These are phyloP conservation scores for Probaryconus sp. DNA, from an alignment of 1,140 invertebrate species.

Conservation along the genomic window DNA sequence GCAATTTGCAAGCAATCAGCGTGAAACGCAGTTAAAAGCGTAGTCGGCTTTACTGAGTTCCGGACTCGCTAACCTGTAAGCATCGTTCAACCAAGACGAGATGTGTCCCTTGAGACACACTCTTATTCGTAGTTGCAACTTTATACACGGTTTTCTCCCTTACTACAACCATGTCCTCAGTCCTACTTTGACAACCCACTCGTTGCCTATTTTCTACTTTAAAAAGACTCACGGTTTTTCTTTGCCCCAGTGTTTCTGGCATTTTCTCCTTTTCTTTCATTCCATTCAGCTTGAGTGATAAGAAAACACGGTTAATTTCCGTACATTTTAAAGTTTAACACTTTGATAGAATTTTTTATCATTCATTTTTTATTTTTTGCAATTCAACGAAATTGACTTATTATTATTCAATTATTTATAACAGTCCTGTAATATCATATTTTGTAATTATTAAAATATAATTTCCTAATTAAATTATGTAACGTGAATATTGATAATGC, in stretches of 20 bases:
- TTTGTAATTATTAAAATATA: too few relatives aligned
- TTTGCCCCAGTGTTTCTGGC: constrained; percentile 22
- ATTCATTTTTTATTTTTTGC: too few relatives aligned
- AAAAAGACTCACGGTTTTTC: constrained; percentile 37
- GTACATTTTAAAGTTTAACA: too few relatives aligned
- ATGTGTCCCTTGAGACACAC: constrained; percentile 66
- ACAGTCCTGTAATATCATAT: too few relatives aligned
- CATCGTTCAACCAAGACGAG: constrained; percentile 64
- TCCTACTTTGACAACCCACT: constrained; percentile 54
- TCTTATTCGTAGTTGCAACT: constrained; percentile 49
- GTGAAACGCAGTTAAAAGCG: constrained; percentile 69
- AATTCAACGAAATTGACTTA: too few relatives aligned
- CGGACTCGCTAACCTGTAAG: constrained; percentile 70
- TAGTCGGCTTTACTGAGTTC: constrained; percentile 59
- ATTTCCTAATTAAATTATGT: too few relatives aligned
- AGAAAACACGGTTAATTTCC: too few relatives aligned
- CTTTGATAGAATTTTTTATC: too few relatives aligned
- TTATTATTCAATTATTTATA: too few relatives aligned
- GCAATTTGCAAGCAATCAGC: constrained; percentile 73
- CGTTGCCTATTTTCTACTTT: constrained; percentile 53
- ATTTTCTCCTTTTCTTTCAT: constrained; percentile 19
- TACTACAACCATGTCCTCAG: constrained; percentile 36
- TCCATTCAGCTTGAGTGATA: background rate
- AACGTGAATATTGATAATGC: too few relatives aligned
- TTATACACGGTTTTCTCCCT: constrained; percentile 23